phyloP scores from a whole-genome alignment of 2,113 vertebrate species.

The Periophthalmodon schlosseri region DNA sequence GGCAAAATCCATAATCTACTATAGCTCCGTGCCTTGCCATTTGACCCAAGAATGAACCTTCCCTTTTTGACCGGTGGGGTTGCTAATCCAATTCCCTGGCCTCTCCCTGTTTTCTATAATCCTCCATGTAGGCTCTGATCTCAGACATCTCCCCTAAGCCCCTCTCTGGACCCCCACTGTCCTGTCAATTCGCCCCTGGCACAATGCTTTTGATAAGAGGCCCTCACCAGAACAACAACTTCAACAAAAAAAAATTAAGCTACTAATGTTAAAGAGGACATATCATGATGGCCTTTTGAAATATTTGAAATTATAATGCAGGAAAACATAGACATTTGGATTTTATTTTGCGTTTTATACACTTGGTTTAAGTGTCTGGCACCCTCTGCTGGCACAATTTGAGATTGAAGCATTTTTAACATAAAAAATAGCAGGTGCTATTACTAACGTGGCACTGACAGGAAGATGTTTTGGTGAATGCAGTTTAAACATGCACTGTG shows the following conservation, averaged over 20 bases:
- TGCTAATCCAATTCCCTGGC: not conserved
- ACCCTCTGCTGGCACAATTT: too few relatives aligned
- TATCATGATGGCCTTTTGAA: not conserved
- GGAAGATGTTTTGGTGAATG: too few relatives aligned
- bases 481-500: too few relatives aligned
- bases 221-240: not conserved
- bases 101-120: constrained; percentile 20
- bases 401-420: too few relatives aligned
- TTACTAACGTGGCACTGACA: too few relatives aligned
- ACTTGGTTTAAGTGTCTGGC: too few relatives aligned
- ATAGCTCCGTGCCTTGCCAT: not conserved
- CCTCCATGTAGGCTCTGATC: constrained; percentile 8
- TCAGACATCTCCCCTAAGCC: not conserved
- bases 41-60: constrained; percentile 4
- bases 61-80: not conserved
- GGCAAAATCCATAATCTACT: too few relatives aligned
- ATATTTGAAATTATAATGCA: too few relatives aligned
- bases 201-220: constrained; percentile 27
- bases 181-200: constrained; percentile 6
- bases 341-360: too few relatives aligned
- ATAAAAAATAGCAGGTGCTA: too few relatives aligned
- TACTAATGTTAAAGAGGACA: not conserved
- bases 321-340: too few relatives aligned
- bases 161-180: constrained; percentile 14
- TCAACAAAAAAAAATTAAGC: not conserved